Evolutionary conservation across 2,888 invertebrate species (phyloP).

Genomic region (Noctua janthina): DNA sequence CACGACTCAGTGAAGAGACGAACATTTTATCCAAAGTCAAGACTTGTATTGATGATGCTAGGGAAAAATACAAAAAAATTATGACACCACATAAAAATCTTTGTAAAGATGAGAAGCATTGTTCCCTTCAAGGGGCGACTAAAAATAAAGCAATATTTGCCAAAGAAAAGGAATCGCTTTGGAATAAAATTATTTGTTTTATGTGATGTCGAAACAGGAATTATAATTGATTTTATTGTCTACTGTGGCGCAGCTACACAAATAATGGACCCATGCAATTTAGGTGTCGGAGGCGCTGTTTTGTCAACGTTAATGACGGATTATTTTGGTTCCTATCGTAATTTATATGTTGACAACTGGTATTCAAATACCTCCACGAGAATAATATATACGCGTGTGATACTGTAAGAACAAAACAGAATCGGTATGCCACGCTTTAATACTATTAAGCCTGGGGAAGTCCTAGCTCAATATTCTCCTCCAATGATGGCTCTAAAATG

Average conservation of each 20-base stretch:
- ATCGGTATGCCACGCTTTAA: constrained; percentile 1
- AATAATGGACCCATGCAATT: constrained; percentile 41
- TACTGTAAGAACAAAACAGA: constrained; percentile 53
- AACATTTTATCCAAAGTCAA: constrained; percentile 39
- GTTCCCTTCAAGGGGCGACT: too few species aligned
- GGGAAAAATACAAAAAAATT: too few species aligned
- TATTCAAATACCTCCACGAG: constrained; percentile 51
- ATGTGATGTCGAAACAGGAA: constrained; percentile 51
- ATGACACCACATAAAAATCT: too few species aligned
- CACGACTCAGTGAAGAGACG: constrained; percentile 14
- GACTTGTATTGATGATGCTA: constrained; percentile 32
- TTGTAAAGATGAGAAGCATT: too few species aligned
- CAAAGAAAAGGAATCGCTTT: constrained; percentile 52
- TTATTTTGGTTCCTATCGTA: constrained; percentile 44
- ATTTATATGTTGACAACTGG: constrained; percentile 59
- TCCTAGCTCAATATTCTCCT: constrained; percentile 39
- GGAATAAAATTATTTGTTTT: constrained; percentile 1
- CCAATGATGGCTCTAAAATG: constrained; percentile 59
- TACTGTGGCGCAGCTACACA: constrained; percentile 57
- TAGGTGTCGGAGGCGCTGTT: constrained; percentile 51
- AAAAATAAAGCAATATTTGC: constrained; percentile 7
- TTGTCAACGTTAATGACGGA: constrained; percentile 47
- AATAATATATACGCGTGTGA: constrained; percentile 58
- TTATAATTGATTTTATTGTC: constrained; percentile 62
- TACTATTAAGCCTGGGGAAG: constrained; percentile 41